Base-by-base conservation (phyloP, 2,797 vertebrate genomes). In the Acestrorhynchus altus region DNA sequence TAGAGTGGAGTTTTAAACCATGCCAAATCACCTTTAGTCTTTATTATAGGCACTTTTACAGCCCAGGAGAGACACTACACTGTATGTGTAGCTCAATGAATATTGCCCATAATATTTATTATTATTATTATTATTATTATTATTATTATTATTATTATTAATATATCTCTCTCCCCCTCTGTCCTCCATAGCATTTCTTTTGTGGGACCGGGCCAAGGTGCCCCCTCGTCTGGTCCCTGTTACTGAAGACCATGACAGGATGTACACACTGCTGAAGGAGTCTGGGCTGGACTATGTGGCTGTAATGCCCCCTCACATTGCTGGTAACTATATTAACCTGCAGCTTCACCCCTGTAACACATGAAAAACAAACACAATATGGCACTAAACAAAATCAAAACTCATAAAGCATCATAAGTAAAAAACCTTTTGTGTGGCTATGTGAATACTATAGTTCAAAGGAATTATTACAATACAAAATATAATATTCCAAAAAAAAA, bases 251-350 rank as follows among this genome's bases (percentile, higher is more conserved):
- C 96, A 98, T 13, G 92, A 96, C 77, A 91, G 95, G 76, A 98
- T 98, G 96, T 89, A 95, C 85, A 86, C 85, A 0, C 72, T 93
- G 59, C 87, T 97, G 79, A 93, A 93, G 77, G 89, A 92, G 0
- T 97, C 94, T 0, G 95, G 93, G 0, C 90, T 98, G 81, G 93
- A 95, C 84, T 98, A 95, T 0, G 94, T 98, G 82, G 95, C 95
- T 0, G 95, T 94, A 35, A 95, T 97, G 93, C 96, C 96, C 0
- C 96, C 96, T 7, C 96, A 97, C 81, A 97, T 98, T 0, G 96
- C 83, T 2, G 92, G 96, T 95, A 59, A 77, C 70, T 4, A 40
- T 8, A 5, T 10, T 4, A n/a, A n/a, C n/a, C n/a, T n/a, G n/a
- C n/a, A n/a, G n/a, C n/a, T n/a, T n/a, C n/a, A n/a, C n/a, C n/a